A percentile compares a stretch with the other conserved stretches of the same genome.
Conservation (phyloP, 2,797 vertebrate genomes). For the Scolopax rusticola region DNA sequence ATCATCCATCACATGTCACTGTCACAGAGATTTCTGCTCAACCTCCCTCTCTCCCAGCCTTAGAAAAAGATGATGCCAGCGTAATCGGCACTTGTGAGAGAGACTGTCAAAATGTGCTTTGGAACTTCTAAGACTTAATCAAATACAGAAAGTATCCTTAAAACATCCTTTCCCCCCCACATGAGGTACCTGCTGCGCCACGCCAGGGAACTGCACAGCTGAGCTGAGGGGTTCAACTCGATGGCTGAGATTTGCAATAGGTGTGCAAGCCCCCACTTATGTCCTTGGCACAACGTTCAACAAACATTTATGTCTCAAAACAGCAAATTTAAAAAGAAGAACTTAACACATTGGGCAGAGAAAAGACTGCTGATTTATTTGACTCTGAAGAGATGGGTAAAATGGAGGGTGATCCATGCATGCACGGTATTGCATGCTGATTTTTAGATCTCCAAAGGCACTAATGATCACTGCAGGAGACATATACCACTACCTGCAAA, state of each 20-base stretch:
- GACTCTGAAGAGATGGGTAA: neutral
- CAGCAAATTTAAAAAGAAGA: neutral
- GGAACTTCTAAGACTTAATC: neutral
- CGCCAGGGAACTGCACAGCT: neutral
- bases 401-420: neutral
- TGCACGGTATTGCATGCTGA: neutral
- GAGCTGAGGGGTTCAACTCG: neutral
- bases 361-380: neutral
- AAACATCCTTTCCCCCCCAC: neutral
- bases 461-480: neutral
- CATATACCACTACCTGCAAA: neutral
- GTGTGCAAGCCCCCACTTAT: neutral
- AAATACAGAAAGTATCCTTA: neutral
- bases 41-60: neutral
- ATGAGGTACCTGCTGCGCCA: neutral
- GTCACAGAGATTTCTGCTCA: neutral
- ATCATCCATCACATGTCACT: neutral
- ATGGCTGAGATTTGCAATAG: neutral
- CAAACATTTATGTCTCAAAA: neutral
- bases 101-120: neutral
- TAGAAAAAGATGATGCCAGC: neutral
- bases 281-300: neutral
- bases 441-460: neutral
- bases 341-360: neutral
- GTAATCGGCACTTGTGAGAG: neutral